These are phyloP conservation scores for Nothoprocta perdicaria DNA, from an alignment of 2,113 vertebrate genomes.

Conservation along the genomic window DNA sequence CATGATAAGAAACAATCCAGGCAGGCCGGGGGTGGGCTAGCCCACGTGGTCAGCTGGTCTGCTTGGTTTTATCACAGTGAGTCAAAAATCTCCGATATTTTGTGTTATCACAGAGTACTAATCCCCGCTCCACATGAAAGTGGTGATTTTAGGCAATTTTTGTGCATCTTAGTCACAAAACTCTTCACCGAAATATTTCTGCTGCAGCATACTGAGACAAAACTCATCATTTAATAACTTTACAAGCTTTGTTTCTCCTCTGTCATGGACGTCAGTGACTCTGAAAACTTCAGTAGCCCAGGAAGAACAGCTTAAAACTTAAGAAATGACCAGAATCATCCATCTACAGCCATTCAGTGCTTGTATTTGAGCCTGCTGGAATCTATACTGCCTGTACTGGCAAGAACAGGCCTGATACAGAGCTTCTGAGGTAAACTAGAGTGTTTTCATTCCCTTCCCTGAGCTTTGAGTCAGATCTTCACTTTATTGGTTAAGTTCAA, in stretches of 20 bases:
- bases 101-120: not conserved
- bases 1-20: not conserved
- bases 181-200: conserved; percentile 20
- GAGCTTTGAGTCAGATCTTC: not conserved
- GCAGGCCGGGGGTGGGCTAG: not conserved
- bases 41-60: not conserved
- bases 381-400: not conserved
- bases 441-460: not conserved
- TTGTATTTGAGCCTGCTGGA: not conserved
- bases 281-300: not conserved
- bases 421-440: not conserved
- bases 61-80: not conserved
- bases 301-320: not conserved
- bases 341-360: not conserved
- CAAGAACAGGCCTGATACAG: not conserved
- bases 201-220: not conserved
- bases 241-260: not conserved
- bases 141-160: not conserved
- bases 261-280: not conserved
- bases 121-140: not conserved
- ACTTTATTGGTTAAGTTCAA: not conserved
- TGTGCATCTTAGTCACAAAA: not conserved
- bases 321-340: not conserved
- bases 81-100: not conserved
- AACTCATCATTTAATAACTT: not conserved